Base-by-base conservation (phyloP, 1,140 invertebrate genomes). In the Oryzaephilus surinamensis region DNA sequence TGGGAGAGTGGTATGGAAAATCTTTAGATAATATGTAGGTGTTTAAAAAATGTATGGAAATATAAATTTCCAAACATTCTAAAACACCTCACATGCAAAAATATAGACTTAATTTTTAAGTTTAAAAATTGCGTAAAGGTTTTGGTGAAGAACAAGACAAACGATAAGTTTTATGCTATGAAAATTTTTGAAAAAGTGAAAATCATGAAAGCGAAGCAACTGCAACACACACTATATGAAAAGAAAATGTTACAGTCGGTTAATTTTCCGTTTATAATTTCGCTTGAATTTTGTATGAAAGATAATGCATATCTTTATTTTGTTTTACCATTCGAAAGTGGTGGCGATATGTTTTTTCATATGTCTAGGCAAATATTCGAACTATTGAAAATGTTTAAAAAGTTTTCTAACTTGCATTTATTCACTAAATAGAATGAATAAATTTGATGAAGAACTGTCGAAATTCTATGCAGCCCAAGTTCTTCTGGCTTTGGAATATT, bases 391-490 rank as follows among this genome's bases (percentile, higher is more conserved):
- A n/a, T n/a, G n/a, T n/a, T n/a, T n/a, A n/a, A n/a, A n/a, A n/a
- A n/a, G n/a, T n/a, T n/a, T n/a, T n/a, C n/a, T n/a, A n/a, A n/a
- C n/a, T n/a, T n/a, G n/a, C n/a, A n/a, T n/a, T n/a, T n/a, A n/a
- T n/a, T n/a, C n/a, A n/a, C n/a, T n/a, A n/a, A 68, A 80, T 18
- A 48, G 58, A 45, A 56, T 75, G 47, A 78, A 76, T 2, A 79
- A 76, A 49, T 89, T 90, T 55, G 79, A 81, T 32, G 89, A 95
- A 61, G 67, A 71, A 13, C 70, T 84, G 51, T 73, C 88, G 2
- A 79, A 78, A 51, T 97, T 97, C 69, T 97, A 96, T 63, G 87
- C 81, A 2, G 84, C 86, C 28, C 92, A 97, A 73, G 86, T 97
- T 12, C 70, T 87, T 23, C 65, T 97, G 40, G 89, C 83, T 1